Percentiles rank a stretch among this genome's conserved stretches.
Conservation (phyloP, 2,797 vertebrate species). For the Vipera latastei region DNA sequence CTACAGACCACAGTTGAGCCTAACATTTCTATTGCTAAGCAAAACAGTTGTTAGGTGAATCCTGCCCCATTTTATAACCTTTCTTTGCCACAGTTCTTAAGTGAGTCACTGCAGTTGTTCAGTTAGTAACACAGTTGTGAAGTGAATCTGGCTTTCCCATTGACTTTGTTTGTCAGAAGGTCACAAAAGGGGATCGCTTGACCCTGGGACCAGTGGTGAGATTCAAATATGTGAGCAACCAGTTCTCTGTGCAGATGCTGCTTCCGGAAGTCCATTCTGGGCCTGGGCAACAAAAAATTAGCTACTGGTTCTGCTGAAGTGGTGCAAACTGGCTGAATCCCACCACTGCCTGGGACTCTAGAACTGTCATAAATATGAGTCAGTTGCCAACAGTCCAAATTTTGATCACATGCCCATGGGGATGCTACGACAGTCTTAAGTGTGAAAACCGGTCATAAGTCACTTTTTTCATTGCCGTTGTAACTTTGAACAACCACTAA, state of each 20-base stretch:
- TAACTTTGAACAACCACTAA: background rate
- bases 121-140: background rate
- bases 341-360: background rate
- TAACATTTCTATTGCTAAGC: background rate
- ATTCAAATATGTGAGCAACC: no score
- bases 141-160: background rate
- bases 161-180: background rate
- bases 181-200: background rate
- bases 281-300: no score
- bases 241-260: no score
- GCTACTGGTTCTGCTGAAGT: no score
- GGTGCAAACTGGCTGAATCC: no score
- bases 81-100: background rate
- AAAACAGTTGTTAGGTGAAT: background rate
- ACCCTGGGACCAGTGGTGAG: background rate
- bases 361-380: background rate
- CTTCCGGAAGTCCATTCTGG: no score
- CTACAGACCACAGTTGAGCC: background rate
- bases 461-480: background rate
- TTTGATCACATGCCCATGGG: background rate
- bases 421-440: background rate
- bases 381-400: background rate
- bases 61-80: background rate
- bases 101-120: background rate
- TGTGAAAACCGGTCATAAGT: background rate